Evolutionary conservation across 2,113 vertebrate genomes (phyloP), one percentile per base, ranked within the genome.

Genomic region (Gallinago paraguaiae): DNA sequence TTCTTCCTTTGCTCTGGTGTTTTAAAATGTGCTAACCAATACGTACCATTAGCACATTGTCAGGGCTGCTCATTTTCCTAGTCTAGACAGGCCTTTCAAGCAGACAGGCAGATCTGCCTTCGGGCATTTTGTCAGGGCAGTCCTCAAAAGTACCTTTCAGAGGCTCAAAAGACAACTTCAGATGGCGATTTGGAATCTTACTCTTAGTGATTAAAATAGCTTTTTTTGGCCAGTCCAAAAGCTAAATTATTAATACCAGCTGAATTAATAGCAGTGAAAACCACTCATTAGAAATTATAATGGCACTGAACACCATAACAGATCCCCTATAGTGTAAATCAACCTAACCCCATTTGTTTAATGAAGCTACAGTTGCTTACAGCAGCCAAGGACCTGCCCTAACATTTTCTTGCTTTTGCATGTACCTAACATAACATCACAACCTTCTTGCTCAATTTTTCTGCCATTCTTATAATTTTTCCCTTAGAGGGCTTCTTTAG

Each of bases 401-500:
- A 71, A 78, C 37, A 28, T 93, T 96, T 92, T 93, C 83, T 78
- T 88, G 56, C 76, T 92, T 94, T 96, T 83, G 68, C 60, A 48
- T 93, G 59, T 88, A 87, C 69, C 77, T 92, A 96, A 76, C 65
- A 60, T 65, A 93, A 86, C 90, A 78, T 50, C 1, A 4, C 65
- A 96, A 89, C 83, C 77, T 93, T 94, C 83, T 94, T 70, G 45
- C 72, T 88, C 86, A 82, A 72, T 95, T 96, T 96, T 94, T 94
- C 92, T 96, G 88, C 83, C 75, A 77, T 96, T 97, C 91, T 96
- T 93, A 82, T 54, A 93, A 92, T 91, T 96, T 96, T 96, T 84
- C 83, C 93, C 93, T 96, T 94, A 96, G 94, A 96, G 96, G 75
- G 71, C 87, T 95, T 97, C 94, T 96, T 96, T 91, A 96, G 96